Conservation (phyloP, 37 sponge, comb jelly and placozoan species). For the Haliclona indistincta region DNA sequence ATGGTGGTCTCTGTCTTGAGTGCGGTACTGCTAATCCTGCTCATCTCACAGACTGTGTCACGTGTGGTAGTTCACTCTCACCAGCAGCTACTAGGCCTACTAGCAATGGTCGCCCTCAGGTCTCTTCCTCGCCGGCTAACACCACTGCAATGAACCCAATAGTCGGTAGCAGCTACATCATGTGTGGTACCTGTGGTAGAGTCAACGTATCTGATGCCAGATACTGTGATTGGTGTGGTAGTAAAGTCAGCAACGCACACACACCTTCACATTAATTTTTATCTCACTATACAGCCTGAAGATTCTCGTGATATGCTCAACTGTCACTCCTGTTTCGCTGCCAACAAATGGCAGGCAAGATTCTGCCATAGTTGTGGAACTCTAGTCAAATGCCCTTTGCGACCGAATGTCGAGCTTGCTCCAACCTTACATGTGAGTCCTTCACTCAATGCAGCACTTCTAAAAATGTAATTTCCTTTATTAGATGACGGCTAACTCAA, state of each 20-base stretch:
- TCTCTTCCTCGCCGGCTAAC: slow-evolving; percentile 25
- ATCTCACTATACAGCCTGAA: slow-evolving; percentile 32
- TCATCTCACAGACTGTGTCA: slow-evolving; percentile 54
- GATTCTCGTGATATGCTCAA: slow-evolving; percentile 29
- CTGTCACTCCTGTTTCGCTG: slow-evolving; percentile 40
- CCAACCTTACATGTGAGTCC: slow-evolving; percentile 53
- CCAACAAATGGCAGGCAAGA: slow-evolving; percentile 53
- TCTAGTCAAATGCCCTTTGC: slow-evolving; percentile 47
- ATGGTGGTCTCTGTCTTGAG: slow-evolving; percentile 32
- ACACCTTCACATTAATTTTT: neutral
- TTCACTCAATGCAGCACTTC: too few species aligned
- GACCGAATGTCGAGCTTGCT: slow-evolving; percentile 40
- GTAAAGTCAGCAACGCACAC: slow-evolving; percentile 28
- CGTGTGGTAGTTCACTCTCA: slow-evolving; percentile 63
- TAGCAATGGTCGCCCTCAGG: neutral
- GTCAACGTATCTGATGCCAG: slow-evolving; percentile 80
- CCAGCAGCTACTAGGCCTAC: neutral
- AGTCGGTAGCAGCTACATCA: slow-evolving; percentile 54
- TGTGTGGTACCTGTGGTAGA: slow-evolving; percentile 79
- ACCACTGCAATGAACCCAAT: slow-evolving; percentile 27
- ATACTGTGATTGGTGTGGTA: slow-evolving; percentile 91
- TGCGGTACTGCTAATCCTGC: slow-evolving; percentile 72
- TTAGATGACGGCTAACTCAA: too few species aligned
- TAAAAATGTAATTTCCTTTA: too few species aligned
- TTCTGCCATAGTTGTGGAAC: slow-evolving; percentile 48